Conservation (phyloP, 1,140 invertebrate species). For the Trinorchestia longiramus region DNA sequence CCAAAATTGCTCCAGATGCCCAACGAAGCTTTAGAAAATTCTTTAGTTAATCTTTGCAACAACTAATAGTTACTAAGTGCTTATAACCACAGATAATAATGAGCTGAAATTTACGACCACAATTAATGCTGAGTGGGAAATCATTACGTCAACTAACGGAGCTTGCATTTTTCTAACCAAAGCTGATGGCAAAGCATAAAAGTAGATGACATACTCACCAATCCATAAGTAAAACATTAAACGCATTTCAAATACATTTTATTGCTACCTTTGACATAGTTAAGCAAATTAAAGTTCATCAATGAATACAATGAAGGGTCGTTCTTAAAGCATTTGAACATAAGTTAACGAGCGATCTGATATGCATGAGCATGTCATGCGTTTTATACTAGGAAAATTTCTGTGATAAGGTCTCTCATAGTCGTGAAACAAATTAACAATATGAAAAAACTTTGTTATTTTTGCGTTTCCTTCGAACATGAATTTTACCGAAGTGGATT, state of each 20-base stretch:
- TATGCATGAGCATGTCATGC: neutral
- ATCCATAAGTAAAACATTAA: neutral
- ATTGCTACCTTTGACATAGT: neutral
- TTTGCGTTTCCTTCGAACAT: neutral
- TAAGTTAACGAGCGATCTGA: neutral
- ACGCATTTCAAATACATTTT: neutral
- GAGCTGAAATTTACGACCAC: too few relatives aligned
- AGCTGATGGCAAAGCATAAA: neutral
- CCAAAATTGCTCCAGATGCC: too few relatives aligned
- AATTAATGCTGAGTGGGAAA: too few relatives aligned
- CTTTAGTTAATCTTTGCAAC: too few relatives aligned
- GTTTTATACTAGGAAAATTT: neutral
- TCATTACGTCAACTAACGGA: too few relatives aligned
- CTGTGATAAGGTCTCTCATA: too few relatives aligned
- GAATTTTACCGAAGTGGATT: neutral
- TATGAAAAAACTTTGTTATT: neutral
- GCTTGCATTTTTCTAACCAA: too few relatives aligned
- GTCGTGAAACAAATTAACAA: neutral
- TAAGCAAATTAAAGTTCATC: neutral
- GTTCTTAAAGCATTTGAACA: neutral
- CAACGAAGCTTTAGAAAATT: too few relatives aligned
- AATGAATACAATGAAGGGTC: neutral
- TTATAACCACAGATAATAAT: too few relatives aligned
- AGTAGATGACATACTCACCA: too few relatives aligned
- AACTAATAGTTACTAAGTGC: too few relatives aligned